phyloP scores from a whole-genome alignment of 2,888 invertebrate species.

The Agrenia bidenticulata region DNA sequence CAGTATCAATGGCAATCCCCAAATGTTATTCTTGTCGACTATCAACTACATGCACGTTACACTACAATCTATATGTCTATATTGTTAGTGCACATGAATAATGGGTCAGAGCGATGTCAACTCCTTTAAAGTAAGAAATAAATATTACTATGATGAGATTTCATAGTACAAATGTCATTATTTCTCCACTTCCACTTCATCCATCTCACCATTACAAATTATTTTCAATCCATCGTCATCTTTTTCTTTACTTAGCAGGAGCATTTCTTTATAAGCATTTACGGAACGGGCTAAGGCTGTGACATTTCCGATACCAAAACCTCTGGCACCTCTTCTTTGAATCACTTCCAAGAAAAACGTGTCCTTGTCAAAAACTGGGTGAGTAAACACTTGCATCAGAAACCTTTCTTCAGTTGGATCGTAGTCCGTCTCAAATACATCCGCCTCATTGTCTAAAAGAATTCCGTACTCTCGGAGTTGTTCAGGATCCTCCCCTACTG shows the following conservation, averaged over 20 bases:
- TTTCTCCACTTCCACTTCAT: not conserved
- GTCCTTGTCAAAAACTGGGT: conserved; percentile 57
- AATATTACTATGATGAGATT: not conserved
- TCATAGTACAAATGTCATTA: conserved; percentile 7
- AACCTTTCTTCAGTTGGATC: conserved; percentile 53
- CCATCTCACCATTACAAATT: too few relatives aligned
- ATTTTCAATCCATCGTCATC: too few relatives aligned
- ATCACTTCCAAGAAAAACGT: conserved; percentile 60
- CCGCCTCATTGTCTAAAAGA: conserved; percentile 57
- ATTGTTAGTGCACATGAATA: conserved; percentile 20
- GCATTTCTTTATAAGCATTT: conserved; percentile 47
- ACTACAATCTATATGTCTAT: not conserved
- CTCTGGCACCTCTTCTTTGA: conserved; percentile 58
- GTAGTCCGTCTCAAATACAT: conserved; percentile 49
- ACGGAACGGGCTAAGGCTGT: conserved; percentile 58
- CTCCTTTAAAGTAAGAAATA: conserved; percentile 1
- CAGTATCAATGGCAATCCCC: conserved; percentile 41
- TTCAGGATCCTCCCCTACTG: conserved; percentile 55
- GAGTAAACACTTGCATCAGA: conserved; percentile 59
- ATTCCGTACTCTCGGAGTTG: conserved; percentile 55
- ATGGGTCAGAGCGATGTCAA: conserved; percentile 48
- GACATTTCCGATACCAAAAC: conserved; percentile 60
- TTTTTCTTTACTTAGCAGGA: not conserved
- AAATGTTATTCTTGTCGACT: too few relatives aligned
- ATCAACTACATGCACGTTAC: not conserved